Base-by-base conservation (phyloP, 2,113 vertebrate species). In the Narcine bancroftii region DNA sequence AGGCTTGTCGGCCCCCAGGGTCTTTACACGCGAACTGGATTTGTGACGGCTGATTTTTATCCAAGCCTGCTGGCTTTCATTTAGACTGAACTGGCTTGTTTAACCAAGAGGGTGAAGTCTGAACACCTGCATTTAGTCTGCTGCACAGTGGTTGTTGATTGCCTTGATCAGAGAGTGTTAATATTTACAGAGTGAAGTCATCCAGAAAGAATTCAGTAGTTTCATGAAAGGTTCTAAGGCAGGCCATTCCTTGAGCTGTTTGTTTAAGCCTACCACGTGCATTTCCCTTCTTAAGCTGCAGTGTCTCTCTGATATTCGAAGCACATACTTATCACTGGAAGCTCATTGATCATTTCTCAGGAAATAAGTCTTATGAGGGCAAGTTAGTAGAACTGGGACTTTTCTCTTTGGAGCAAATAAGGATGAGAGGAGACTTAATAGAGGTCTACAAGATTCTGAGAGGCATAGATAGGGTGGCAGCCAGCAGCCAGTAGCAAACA, bases 91-190 rank as follows among this genome's bases (percentile, higher is more conserved):
- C 53, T 36, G 53, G 36, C 33, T 60, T 60, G 50, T 85, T 85
- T 85, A n/a, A 56, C 29, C 11, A 1, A 5, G 26, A 36, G 53
- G 33, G 50, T 50, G 9, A 53, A 53, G 66, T 15, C 6, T 60
- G 53, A 87, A 87, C 81, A 87, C 53, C 53, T 63, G 81, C 53
- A 15, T 60, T 87, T 60, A 36, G 53, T 60, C 81, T 87, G 53
- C 19, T 36, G 29, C 10, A 1, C 33, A 47, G 26, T 13, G 9
- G 11, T 26, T 13, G 15, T 87, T 87, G 53, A 36, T 0, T 17
- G 6, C 81, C 50, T 60, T 36, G 53, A 36, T 87, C 81, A 39
- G 81, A 87, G 53, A 39, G 53, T 21, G 33, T 87, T 87, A 39
- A 63, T 85, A 63, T 87, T 87, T 63, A 60, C n/a, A 17, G 53